Conservation (phyloP, 35 echinoderm and acorn worm genomes). For the Stichopus chloronotus region DNA sequence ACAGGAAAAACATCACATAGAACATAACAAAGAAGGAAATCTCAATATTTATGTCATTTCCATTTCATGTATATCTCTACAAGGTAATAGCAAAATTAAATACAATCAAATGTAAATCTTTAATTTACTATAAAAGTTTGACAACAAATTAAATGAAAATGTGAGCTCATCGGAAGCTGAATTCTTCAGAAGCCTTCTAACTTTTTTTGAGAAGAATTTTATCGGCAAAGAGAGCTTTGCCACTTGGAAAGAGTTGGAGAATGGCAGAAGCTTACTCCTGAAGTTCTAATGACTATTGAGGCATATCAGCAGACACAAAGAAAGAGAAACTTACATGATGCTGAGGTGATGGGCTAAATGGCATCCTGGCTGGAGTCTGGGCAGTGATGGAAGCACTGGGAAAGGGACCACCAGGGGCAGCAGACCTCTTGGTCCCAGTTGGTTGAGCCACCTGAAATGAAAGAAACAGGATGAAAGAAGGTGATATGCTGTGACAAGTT, state of each 20-base stretch:
- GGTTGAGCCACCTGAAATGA: slow-evolving; percentile 67
- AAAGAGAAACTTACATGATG: slow-evolving; percentile 84
- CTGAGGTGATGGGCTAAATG: slow-evolving; percentile 82
- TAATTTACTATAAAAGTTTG: not conserved
- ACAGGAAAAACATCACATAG: slow-evolving; percentile 31
- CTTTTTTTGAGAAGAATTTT: too few relatives aligned
- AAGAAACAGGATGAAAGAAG: not conserved
- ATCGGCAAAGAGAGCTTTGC: too few relatives aligned
- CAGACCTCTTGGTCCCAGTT: slow-evolving; percentile 76
- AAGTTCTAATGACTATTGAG: too few relatives aligned
- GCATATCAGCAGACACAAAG: not conserved
- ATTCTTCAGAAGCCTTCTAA: too few relatives aligned
- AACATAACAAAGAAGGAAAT: not conserved
- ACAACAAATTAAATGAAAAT: too few relatives aligned
- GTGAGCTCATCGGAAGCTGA: too few relatives aligned
- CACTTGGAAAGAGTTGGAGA: too few relatives aligned
- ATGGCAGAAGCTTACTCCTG: too few relatives aligned
- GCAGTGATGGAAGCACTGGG: slow-evolving; percentile 91
- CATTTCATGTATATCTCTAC: too few relatives aligned
- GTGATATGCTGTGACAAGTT: not conserved
- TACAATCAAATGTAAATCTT: not conserved
- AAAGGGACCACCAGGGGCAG: slow-evolving; percentile 81
- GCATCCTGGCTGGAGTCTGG: slow-evolving; percentile 93
- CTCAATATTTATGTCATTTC: too few relatives aligned
- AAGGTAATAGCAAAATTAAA: not conserved